These are phyloP conservation scores for Narcine bancroftii DNA, from an alignment of 2,113 vertebrate species.

Conservation along the genomic window DNA sequence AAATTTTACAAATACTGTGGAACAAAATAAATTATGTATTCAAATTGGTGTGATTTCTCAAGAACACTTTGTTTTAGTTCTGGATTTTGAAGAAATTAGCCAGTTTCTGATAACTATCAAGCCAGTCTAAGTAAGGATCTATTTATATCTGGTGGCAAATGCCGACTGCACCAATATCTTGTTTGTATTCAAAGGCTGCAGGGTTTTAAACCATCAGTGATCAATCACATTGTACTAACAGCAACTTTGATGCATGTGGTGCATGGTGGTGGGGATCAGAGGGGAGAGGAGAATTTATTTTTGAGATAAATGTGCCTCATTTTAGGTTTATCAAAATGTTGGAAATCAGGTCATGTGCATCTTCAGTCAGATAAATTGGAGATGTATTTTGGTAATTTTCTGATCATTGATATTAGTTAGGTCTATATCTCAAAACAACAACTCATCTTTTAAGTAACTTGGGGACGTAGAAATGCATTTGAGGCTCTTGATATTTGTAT, in stretches of 20 bases:
- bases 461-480: background rate
- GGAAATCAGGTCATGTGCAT: background rate
- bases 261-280: background rate
- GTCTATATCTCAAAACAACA: background rate
- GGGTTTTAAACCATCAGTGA: background rate
- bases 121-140: background rate
- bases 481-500: background rate
- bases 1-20: too few species aligned
- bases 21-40: background rate
- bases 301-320: background rate
- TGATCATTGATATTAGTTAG: background rate
- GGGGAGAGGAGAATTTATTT: background rate
- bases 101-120: background rate
- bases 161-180: background rate
- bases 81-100: background rate
- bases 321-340: background rate
- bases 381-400: background rate
- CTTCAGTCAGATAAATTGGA: background rate
- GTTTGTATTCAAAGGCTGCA: background rate
- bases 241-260: background rate
- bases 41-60: background rate
- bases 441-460: background rate
- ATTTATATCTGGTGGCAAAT: background rate
- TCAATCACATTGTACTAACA: background rate
- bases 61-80: background rate